These are phyloP conservation scores for Osedax fenrisi DNA, from an alignment of 2,888 invertebrate species.

Conservation along the genomic window DNA sequence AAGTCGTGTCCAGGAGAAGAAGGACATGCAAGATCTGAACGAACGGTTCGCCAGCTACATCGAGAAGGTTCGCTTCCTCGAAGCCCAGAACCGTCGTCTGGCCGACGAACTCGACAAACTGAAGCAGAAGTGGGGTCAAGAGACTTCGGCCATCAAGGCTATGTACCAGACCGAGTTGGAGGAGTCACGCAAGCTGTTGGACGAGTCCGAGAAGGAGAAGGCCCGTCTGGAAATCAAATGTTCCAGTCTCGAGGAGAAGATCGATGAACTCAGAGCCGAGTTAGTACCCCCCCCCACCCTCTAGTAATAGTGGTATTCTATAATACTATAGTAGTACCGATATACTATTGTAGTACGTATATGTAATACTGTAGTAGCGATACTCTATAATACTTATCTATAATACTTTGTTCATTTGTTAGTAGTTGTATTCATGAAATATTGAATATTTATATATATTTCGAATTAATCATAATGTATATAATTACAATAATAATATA, in stretches of 20 bases:
- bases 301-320: no score
- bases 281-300: slow-evolving; percentile 33
- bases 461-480: no score
- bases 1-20: slow-evolving; percentile 52
- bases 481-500: no score
- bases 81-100: slow-evolving; percentile 51
- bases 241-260: slow-evolving; percentile 51
- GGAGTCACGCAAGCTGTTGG: slow-evolving; percentile 52
- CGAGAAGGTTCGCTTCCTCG: slow-evolving; percentile 52
- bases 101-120: slow-evolving; percentile 46
- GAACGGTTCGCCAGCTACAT: slow-evolving; percentile 54
- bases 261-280: slow-evolving; percentile 45
- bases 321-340: no score
- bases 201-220: slow-evolving; percentile 52
- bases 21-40: slow-evolving; percentile 54
- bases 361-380: no score
- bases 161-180: slow-evolving; percentile 53
- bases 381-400: no score
- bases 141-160: slow-evolving; percentile 47
- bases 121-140: slow-evolving; percentile 38
- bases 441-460: no score
- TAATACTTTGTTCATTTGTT: no score
- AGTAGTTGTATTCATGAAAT: no score
- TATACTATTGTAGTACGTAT: no score
- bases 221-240: slow-evolving; percentile 52